Evolutionary conservation across 2,113 vertebrate genomes (phyloP).

Genomic region (Ochotona princeps): DNA sequence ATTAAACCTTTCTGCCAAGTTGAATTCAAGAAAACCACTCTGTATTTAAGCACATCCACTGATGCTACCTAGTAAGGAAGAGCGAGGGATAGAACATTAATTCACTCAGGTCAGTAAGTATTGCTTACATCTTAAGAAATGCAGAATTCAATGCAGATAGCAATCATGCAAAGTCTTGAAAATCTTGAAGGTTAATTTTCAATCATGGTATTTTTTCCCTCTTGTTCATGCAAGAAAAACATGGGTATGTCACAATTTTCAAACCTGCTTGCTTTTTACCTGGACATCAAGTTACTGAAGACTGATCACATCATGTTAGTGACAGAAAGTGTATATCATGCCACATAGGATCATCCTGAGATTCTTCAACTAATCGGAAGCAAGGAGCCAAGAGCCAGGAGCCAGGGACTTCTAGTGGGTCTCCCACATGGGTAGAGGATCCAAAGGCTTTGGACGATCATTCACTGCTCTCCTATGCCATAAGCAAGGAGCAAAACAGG

Average conservation of each 20-base stretch:
- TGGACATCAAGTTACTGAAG: background rate
- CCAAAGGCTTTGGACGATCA: too few species aligned
- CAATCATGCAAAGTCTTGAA: background rate
- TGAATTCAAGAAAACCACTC: background rate
- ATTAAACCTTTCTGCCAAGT: background rate
- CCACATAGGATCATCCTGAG: background rate
- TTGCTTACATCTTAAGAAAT: background rate
- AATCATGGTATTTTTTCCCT: background rate
- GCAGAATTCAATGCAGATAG: background rate
- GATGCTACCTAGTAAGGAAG: background rate
- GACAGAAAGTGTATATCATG: background rate
- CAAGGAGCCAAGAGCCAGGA: too few species aligned
- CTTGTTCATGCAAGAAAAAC: background rate
- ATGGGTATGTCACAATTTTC: background rate
- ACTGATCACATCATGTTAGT: background rate
- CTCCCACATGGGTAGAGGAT: too few species aligned
- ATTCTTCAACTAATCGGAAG: background rate
- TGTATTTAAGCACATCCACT: background rate
- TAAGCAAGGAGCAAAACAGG: too few species aligned
- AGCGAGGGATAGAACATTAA: background rate
- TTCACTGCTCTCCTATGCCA: too few species aligned
- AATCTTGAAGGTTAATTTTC: background rate
- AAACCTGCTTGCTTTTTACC: background rate
- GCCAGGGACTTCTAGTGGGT: too few species aligned
- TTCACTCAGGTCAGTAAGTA: background rate